Evolutionary conservation across 2,797 vertebrate genomes (phyloP).

Genomic region (Pipistrellus pipistrellus): DNA sequence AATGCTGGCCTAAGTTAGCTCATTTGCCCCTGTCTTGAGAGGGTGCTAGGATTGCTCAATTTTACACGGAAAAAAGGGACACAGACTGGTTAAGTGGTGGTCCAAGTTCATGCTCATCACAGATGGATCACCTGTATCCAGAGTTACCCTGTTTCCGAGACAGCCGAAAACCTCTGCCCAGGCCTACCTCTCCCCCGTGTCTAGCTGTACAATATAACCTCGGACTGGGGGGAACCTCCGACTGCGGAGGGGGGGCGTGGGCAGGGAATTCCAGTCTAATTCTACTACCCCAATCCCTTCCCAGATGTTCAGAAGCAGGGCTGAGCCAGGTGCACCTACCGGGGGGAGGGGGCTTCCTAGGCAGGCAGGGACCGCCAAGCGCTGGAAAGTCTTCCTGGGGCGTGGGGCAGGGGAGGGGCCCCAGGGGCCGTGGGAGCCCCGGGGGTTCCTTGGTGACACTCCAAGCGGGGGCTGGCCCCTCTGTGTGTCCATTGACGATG

Average conservation of each 20-base stretch:
- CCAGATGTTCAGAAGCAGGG: not conserved
- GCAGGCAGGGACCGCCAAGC: constrained; percentile 89
- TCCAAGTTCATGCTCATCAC: fast-evolving
- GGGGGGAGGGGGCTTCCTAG: constrained; percentile 97
- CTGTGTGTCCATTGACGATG: constrained; percentile 91
- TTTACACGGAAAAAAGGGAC: not conserved
- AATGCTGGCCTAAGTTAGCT: not conserved
- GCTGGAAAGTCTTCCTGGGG: constrained; percentile 96
- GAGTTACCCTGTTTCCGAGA: not conserved
- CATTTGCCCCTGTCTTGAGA: not conserved
- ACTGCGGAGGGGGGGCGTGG: too few relatives aligned
- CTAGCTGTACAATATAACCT: not conserved
- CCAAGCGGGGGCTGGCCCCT: constrained; percentile 84
- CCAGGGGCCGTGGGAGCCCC: constrained; percentile 87
- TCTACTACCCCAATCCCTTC: not conserved
- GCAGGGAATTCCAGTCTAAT: not conserved
- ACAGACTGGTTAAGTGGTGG: fast-evolving
- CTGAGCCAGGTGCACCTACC: constrained; percentile 86
- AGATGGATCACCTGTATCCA: not conserved
- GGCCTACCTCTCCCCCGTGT: too few relatives aligned
- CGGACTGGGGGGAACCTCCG: too few relatives aligned
- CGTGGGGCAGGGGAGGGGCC: constrained; percentile 82
- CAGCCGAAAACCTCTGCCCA: not conserved
- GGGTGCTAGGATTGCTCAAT: fast-evolving
- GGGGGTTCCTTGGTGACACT: constrained; percentile 88